phyloP scores from a whole-genome alignment of 2,113 vertebrate species.

The Nyctibius bracteatus region DNA sequence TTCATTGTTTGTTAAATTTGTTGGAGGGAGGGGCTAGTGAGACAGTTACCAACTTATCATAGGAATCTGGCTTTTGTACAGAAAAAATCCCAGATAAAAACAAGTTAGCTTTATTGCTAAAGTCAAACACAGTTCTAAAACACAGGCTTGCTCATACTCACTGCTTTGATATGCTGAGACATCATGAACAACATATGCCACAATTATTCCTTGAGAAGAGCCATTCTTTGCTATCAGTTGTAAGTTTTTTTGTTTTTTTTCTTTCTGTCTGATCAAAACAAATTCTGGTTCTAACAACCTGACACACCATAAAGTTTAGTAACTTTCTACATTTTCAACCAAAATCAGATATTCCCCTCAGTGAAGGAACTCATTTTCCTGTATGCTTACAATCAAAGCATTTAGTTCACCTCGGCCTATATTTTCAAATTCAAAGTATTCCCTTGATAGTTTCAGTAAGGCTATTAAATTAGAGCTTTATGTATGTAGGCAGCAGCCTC shows the following conservation, averaged over 20 bases:
- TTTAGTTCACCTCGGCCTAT: background rate
- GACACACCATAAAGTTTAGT: background rate
- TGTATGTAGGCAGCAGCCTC: background rate
- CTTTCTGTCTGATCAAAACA: background rate
- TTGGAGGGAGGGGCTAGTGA: fast-evolving
- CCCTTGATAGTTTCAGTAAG: background rate
- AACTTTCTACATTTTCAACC: background rate
- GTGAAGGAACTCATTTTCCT: background rate
- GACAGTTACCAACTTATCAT: background rate
- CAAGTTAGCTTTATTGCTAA: background rate
- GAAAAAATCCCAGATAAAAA: background rate
- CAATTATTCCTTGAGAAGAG: background rate
- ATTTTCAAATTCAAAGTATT: background rate
- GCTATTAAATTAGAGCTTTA: background rate
- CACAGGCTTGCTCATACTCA: background rate
- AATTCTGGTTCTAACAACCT: background rate
- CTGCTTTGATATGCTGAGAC: background rate
- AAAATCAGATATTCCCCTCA: background rate
- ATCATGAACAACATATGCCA: background rate
- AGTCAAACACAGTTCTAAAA: background rate
- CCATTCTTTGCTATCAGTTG: background rate
- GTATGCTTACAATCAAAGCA: background rate
- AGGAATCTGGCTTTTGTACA: background rate
- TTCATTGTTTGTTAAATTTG: background rate
- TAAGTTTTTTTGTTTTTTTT: background rate